Base-by-base conservation (phyloP, 2,888 invertebrate species). In the Apamea crenata region DNA sequence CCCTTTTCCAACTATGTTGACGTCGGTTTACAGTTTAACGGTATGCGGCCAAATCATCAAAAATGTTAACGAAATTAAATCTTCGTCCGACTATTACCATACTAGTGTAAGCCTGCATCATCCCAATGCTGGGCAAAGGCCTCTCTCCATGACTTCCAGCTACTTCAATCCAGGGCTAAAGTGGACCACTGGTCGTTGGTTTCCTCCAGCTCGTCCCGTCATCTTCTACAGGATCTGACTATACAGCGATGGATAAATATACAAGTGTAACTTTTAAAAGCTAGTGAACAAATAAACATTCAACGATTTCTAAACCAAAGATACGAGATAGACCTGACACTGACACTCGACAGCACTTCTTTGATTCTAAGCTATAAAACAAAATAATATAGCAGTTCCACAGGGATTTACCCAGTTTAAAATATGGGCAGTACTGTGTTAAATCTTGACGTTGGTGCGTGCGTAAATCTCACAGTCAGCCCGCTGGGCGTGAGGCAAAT, bases 381-480 rank as follows among this genome's bases (percentile, higher is more conserved):
- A 80, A 83, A 87, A 90, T 89, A 84, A 88, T 86, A 78, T 56
- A 84, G 81, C 78, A 82, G 59, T 82, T 53, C 84, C 83, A 82
- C 79, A 85, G 81, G 87, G 88, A 86, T 88, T 87, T 85, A 88
- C 77, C 80, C 88, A 81, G 83, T 87, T 90, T 86, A 89, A 89
- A 89, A 90, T 90, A 84, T 89, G 71, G 86, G 73, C 74, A 71
- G 81, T 82, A 79, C 89, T 84, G 82, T 75, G 89, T 89, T 90
- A 90, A 89, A 89, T 86, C 78, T 81, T 83, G 78, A 84, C 86
- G 81, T 89, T 91, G 91, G 91, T 90, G 88, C 90, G 90, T 90
- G 88, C 90, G 90, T 88, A 88, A 88, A 88, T 92, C 91, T 93
- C 92, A 89, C 91, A 91, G 91, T 90, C 86, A 89, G 92, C 92